Base-by-base conservation (phyloP, 2,888 invertebrate species). In the Tenthredo mesomela region DNA sequence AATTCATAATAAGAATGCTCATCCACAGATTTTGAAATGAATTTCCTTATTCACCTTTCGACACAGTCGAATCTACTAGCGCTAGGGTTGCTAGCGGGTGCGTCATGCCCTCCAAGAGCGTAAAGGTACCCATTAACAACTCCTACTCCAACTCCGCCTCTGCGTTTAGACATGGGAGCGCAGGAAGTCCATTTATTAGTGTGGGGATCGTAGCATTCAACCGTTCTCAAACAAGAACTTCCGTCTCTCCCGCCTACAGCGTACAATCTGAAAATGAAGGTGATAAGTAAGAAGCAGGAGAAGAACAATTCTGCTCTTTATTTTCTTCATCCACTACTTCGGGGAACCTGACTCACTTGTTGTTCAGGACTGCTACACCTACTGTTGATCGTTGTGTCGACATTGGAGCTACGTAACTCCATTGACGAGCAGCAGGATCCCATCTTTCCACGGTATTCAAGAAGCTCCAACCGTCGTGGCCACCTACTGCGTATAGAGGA, bases 381-480 rank as follows among this genome's bases (percentile, higher is more conserved):
- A 98, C 98, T 25, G 98, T 98, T 89, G 97, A 97, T 80, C 99
- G 95, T 91, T 97, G 97, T 85, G 96, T 96, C 85, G 96, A 96
- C 98, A 98, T 98, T 2, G 98, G 96, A 5, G 98, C 96, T 86
- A 98, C 98, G 91, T 96, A 97, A 88, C 96, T 97, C 98, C 98
- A 99, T 86, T 97, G 96, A 85, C 97, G 95, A 1, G 97, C 96
- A 85, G 96, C 95, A 15, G 98, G 97, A 94, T 98, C 98, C 97
- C 98, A 98, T 85, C 97, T 94, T 94, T 99, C 99, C 0, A 98
- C 98, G 0, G 98, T 98, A 93, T 97, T 98, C 71, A 98, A 95
- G 92, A 98, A 98, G 90, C 98, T 98, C 98, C 98, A 98, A 25
- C 98, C 98, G 93, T 99, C 98, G 92, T 98, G 98, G 0, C 99